These are phyloP conservation scores for Campoletis raptor DNA, from an alignment of 2,888 invertebrate genomes.

Conservation along the genomic window DNA sequence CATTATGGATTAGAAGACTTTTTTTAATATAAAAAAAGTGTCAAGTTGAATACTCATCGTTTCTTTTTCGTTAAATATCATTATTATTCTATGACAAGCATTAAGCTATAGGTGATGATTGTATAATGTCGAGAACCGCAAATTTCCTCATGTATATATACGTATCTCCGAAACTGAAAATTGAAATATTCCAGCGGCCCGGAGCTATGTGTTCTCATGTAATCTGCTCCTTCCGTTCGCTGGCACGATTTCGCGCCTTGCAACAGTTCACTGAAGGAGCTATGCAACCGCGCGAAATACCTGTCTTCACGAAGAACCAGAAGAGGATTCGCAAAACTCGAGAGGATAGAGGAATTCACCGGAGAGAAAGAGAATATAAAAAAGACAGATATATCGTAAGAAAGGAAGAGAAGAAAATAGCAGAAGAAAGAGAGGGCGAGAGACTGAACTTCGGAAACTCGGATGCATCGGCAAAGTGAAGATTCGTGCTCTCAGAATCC, in stretches of 20 bases:
- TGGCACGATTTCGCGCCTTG: slow-evolving; percentile 59
- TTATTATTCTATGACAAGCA: neutral
- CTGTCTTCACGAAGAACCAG: neutral
- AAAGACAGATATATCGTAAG: neutral
- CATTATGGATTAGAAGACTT: neutral
- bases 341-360: slow-evolving; percentile 16
- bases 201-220: slow-evolving; percentile 59
- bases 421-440: neutral
- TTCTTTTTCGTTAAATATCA: neutral
- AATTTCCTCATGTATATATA: slow-evolving; percentile 18
- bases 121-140: neutral
- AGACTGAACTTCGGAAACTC: slow-evolving; percentile 50
- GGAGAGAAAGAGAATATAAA: neutral
- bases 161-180: slow-evolving; percentile 46
- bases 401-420: neutral
- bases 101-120: neutral
- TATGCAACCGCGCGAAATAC: slow-evolving; percentile 44
- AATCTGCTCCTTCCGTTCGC: slow-evolving; percentile 67
- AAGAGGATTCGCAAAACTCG: slow-evolving; percentile 4
- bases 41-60: neutral
- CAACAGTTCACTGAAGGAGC: slow-evolving; percentile 31
- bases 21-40: neutral
- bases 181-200: slow-evolving; percentile 68
- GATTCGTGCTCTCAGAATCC: slow-evolving; percentile 46
- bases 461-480: slow-evolving; percentile 44